These are phyloP conservation scores for Saturnia japonica DNA, from an alignment of 2,888 invertebrate species.

Conservation along the genomic window DNA sequence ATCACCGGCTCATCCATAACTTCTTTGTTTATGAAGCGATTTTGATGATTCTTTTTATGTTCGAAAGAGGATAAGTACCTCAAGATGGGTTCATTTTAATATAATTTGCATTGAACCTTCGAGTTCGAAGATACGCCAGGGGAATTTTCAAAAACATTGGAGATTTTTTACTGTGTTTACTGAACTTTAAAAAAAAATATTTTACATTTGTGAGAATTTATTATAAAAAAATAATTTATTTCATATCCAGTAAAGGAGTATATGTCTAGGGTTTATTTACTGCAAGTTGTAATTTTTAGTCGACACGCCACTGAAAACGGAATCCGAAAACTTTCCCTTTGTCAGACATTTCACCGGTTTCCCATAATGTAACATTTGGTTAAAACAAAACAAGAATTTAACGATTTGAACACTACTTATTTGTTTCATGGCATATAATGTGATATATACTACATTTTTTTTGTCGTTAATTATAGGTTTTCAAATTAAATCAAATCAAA, in stretches of 20 bases:
- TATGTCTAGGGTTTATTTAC: slow-evolving; percentile 1
- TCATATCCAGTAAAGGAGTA: background rate
- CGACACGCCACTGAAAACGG: slow-evolving; percentile 33
- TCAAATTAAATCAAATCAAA: too few species aligned
- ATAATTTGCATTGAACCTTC: too few species aligned
- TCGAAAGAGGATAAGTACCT: too few species aligned
- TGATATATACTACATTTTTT: too few species aligned
- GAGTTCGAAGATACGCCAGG: too few species aligned
- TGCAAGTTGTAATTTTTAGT: slow-evolving; percentile 42
- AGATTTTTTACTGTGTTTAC: too few species aligned
- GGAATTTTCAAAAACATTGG: too few species aligned
- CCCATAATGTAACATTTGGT: background rate
- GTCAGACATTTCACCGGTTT: slow-evolving; percentile 42
- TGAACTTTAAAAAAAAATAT: background rate
- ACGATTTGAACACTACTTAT: background rate
- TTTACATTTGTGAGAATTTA: background rate
- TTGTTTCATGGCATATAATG: background rate
- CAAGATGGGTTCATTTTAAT: too few species aligned
- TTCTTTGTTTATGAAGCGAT: too few species aligned
- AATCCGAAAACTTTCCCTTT: slow-evolving; percentile 48
- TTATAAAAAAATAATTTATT: background rate
- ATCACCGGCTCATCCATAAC: too few species aligned
- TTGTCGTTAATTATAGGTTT: too few species aligned
- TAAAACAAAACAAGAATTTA: background rate
- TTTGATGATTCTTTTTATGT: too few species aligned